Evolutionary conservation across 2,888 invertebrate genomes (phyloP).

Genomic region (Spatulosminthurus flaviceps): DNA sequence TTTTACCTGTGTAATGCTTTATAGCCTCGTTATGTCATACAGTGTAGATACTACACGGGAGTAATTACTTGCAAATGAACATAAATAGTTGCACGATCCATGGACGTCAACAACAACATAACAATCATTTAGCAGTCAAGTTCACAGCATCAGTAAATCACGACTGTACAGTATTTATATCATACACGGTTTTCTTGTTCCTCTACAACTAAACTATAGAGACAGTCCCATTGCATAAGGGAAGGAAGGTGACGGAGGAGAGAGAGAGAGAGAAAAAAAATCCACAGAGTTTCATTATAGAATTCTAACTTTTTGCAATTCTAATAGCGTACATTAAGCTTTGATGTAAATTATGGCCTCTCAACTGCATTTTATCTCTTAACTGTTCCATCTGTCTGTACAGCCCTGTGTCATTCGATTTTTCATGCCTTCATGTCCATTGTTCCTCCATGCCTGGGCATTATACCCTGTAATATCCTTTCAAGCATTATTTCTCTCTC

Average conservation of each 20-base stretch:
- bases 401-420: slow-evolving; percentile 8
- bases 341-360: slow-evolving; percentile 13
- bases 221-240: neutral
- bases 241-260: neutral
- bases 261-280: too few relatives aligned
- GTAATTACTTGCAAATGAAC: neutral
- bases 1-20: neutral
- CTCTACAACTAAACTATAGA: too few relatives aligned
- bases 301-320: slow-evolving; percentile 10
- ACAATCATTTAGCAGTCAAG: slow-evolving; percentile 14
- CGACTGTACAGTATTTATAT: neutral
- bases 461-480: neutral
- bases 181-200: neutral
- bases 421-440: slow-evolving; percentile 18
- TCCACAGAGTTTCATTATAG: slow-evolving; percentile 6
- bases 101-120: slow-evolving; percentile 14
- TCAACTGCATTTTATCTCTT: slow-evolving; percentile 13
- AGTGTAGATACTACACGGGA: neutral
- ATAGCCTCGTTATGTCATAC: neutral
- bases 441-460: slow-evolving; percentile 8
- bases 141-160: slow-evolving; percentile 14
- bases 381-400: slow-evolving; percentile 18
- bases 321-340: slow-evolving; percentile 14
- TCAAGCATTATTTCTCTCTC: neutral
- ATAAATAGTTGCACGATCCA: slow-evolving; percentile 14